Conservation (phyloP, 1,140 invertebrate genomes). For the Probaryconus sp. region DNA sequence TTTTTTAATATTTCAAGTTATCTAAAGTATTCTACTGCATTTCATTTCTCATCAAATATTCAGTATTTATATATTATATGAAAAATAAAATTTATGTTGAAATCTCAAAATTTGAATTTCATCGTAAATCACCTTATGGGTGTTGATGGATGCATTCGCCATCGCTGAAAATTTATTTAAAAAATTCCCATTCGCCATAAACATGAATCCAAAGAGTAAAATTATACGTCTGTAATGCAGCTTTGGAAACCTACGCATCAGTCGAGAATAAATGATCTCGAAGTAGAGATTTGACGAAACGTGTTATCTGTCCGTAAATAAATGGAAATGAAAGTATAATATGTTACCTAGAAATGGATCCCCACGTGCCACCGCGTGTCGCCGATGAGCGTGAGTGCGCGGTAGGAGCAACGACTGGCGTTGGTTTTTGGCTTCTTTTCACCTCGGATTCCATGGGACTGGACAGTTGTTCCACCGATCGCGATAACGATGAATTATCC, state of each 20-base stretch:
- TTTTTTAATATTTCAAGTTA: too few species aligned
- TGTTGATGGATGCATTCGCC: too few species aligned
- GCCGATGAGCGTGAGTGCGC: slow-evolving; percentile 77
- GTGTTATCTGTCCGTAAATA: slow-evolving; percentile 38
- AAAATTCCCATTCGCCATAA: slow-evolving; percentile 11
- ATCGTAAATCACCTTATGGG: too few species aligned
- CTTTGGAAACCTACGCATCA: slow-evolving; percentile 42
- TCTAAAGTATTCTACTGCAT: too few species aligned
- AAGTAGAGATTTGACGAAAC: slow-evolving; percentile 44
- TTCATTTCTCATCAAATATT: too few species aligned
- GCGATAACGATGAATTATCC: slow-evolving; percentile 84
- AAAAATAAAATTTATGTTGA: too few species aligned
- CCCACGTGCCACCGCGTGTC: slow-evolving; percentile 78
- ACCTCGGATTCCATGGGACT: slow-evolving; percentile 82
- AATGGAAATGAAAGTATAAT: slow-evolving; percentile 1
- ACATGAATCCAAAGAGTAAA: slow-evolving; percentile 33
- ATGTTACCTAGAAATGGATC: slow-evolving; percentile 76
- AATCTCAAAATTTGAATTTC: too few species aligned
- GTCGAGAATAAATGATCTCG: slow-evolving; percentile 41
- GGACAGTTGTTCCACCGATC: slow-evolving; percentile 87
- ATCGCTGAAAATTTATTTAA: too few species aligned
- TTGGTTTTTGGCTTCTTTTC: slow-evolving; percentile 72
- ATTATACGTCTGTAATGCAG: slow-evolving; percentile 17
- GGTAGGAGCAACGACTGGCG: slow-evolving; percentile 70
- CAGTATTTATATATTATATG: too few species aligned